Evolutionary conservation across 2,113 vertebrate species (phyloP).

Genomic region (Tichodroma muraria): DNA sequence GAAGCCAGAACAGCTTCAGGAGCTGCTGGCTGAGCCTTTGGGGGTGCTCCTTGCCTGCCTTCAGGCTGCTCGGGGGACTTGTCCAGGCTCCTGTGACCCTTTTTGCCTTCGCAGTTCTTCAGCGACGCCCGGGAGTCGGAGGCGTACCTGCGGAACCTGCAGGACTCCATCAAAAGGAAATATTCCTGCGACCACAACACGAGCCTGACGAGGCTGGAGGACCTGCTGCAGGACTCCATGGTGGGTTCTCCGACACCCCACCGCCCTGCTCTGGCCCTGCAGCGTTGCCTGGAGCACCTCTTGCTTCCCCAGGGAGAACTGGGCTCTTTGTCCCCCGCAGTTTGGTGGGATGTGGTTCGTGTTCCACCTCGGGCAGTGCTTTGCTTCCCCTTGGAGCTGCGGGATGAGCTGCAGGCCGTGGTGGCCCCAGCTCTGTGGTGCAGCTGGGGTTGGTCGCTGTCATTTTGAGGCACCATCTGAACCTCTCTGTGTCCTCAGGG

Average conservation of each 20-base stretch:
- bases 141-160: slow-evolving; percentile 86
- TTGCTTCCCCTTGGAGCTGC: background rate
- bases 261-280: background rate
- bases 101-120: slow-evolving; percentile 78
- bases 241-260: slow-evolving; percentile 66
- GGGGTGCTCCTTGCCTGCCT: background rate
- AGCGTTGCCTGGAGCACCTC: background rate
- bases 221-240: slow-evolving; percentile 98
- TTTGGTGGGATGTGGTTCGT: background rate
- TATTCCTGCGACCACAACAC: slow-evolving; percentile 92
- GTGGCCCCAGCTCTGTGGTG: background rate
- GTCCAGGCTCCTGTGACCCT: background rate
- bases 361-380: fast-evolving
- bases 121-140: slow-evolving; percentile 88
- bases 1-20: fast-evolving
- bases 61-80: fast-evolving
- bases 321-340: fast-evolving
- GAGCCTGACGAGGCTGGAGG: slow-evolving; percentile 88
- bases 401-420: background rate
- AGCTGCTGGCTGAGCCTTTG: background rate
- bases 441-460: background rate
- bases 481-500: background rate
- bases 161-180: slow-evolving; percentile 93
- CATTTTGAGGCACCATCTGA: background rate
- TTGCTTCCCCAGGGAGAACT: background rate